These are phyloP conservation scores for Amorpha juglandis DNA, from an alignment of 2,888 invertebrate species.

Conservation along the genomic window DNA sequence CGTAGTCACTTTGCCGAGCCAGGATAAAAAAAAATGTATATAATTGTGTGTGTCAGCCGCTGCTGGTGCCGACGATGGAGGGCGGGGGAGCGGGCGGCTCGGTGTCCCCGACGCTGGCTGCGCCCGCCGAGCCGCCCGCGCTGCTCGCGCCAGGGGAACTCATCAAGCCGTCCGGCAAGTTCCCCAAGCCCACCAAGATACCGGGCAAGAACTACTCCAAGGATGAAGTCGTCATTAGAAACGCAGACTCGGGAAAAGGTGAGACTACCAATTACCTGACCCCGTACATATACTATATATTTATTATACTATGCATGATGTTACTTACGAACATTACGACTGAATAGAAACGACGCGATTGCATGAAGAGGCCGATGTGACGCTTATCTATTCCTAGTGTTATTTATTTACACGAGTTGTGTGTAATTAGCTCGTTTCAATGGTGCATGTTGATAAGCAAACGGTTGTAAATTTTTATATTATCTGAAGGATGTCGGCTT, in stretches of 20 bases:
- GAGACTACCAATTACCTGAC: slow-evolving; percentile 42
- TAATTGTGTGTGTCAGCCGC: slow-evolving; percentile 54
- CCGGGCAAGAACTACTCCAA: slow-evolving; percentile 97
- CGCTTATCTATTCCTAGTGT: slow-evolving; percentile 53
- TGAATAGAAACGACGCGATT: slow-evolving; percentile 43
- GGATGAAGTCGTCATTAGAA: slow-evolving; percentile 97
- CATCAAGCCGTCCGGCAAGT: slow-evolving; percentile 94
- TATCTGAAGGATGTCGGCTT: neutral
- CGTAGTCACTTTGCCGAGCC: no score
- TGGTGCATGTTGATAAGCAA: slow-evolving; percentile 46
- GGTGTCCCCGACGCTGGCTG: slow-evolving; percentile 84
- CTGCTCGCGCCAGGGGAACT: slow-evolving; percentile 92
- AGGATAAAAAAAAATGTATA: no score
- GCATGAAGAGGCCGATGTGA: slow-evolving; percentile 60
- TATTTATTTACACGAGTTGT: slow-evolving; percentile 50
- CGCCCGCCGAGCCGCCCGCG: slow-evolving; percentile 80
- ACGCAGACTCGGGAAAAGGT: slow-evolving; percentile 98
- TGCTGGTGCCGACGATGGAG: slow-evolving; percentile 81
- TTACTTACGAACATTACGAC: slow-evolving; percentile 23
- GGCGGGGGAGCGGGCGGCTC: slow-evolving; percentile 77
- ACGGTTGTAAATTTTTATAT: slow-evolving; percentile 9
- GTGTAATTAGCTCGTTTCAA: slow-evolving; percentile 49
- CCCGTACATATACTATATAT: no score
- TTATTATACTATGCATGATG: neutral
- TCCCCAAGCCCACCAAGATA: slow-evolving; percentile 93